Base-by-base conservation (phyloP, 2,113 vertebrate genomes). In the Phaetusa simplex region DNA sequence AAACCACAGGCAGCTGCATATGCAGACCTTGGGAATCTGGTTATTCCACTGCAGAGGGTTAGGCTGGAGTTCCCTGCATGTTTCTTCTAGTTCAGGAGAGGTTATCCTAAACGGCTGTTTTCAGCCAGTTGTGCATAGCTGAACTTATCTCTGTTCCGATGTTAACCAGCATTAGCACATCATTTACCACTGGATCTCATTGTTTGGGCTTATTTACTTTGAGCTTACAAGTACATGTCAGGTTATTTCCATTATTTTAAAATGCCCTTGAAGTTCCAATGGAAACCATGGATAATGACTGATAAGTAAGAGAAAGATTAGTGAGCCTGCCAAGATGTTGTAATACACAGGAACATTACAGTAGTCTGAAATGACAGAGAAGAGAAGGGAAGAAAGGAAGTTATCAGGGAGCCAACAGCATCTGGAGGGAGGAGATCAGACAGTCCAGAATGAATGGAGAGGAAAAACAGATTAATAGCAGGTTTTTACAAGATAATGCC, bases 401-500 rank as follows among this genome's bases (percentile, higher is more conserved):
- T 95, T 94, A 86, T 78, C 76, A 80, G 59, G 49, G 56, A 88
- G 72, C 93, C 93, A 95, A 7, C 49, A 72, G 71, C 82, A 92
- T 96, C 89, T 96, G 91, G 67, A 96, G 56, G 65, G 82, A 91
- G 78, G 50, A 91, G 89, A 96, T 93, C 93, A 94, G 92, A 76
- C 74, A 77, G 81, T 59, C 42, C 90, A 90, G 93, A 86, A 71
- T 70, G 53, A 92, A 76, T 85, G 43, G 78, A 91, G 47, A 94
- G 52, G 73, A 76, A 94, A 85, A 93, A 49, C 47, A 86, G 86
- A 87, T 95, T 91, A 93, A 77, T 88, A 70, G 20, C 64, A 90
- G 76, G 47, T 86, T 97, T 97, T 93, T 82, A 90, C 71, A 91
- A 93, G 91, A 91, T 93, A 94, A 77, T 93, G 85, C 59, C 50